phyloP scores from a whole-genome alignment of 2,113 vertebrate genomes.

The Panthera uncia region DNA sequence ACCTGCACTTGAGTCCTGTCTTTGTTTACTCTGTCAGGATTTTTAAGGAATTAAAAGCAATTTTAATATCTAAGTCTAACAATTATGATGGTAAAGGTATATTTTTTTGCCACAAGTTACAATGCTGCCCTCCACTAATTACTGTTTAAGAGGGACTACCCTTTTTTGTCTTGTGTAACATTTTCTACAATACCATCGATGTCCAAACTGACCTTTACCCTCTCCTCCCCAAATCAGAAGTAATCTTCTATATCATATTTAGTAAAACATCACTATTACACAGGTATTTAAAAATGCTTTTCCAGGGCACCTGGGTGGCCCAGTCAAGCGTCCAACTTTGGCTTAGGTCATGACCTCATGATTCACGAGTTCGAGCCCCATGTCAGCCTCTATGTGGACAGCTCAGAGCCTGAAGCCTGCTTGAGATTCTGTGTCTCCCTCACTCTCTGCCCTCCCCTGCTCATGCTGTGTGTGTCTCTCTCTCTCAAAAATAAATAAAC shows the following conservation, averaged over 20 bases:
- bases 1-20: not conserved
- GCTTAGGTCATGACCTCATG: no score
- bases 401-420: no score
- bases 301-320: not conserved
- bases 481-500: no score
- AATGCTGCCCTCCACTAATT: not conserved
- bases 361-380: no score
- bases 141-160: not conserved
- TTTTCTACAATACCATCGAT: not conserved
- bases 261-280: not conserved
- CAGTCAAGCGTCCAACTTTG: no score
- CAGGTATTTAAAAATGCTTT: conserved; percentile 2
- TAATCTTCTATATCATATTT: not conserved
- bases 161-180: not conserved
- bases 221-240: not conserved
- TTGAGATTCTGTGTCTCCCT: no score
- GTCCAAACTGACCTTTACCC: not conserved
- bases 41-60: not conserved
- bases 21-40: not conserved
- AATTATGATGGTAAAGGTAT: not conserved
- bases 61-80: not conserved
- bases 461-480: no score
- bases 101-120: not conserved
- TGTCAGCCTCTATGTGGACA: no score
- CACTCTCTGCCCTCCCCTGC: no score